Percentiles rank a stretch among this genome's conserved stretches.
phyloP scores from a whole-genome alignment of 2,888 invertebrate genomes.

The Drosophila borealis region DNA sequence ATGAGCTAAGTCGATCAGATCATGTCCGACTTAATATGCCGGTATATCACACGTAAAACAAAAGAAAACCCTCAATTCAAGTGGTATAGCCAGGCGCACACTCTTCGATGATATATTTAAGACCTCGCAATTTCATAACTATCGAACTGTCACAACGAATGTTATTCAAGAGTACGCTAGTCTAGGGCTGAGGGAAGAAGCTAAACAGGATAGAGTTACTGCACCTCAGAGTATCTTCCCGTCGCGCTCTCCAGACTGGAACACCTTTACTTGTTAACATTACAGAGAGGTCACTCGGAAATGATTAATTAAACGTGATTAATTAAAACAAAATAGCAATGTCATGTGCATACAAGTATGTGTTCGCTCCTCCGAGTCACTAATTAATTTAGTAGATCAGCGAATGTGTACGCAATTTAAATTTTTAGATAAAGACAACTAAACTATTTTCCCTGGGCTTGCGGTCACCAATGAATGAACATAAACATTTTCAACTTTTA shows the following conservation, averaged over 20 bases:
- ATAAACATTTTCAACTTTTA: slow-evolving; percentile 77
- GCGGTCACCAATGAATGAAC: slow-evolving; percentile 70
- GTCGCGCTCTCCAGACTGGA: background rate
- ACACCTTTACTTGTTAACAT: background rate
- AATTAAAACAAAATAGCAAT: background rate
- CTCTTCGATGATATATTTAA: too few relatives aligned
- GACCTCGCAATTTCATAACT: too few relatives aligned
- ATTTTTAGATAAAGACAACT: slow-evolving; percentile 28
- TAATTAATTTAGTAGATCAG: slow-evolving; percentile 4
- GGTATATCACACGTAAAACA: too few relatives aligned
- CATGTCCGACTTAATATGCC: too few relatives aligned
- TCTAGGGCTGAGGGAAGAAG: too few relatives aligned
- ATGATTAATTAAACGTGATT: background rate
- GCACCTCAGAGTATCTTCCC: too few relatives aligned
- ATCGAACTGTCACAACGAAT: too few relatives aligned
- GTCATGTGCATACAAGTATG: background rate
- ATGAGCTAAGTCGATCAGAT: too few relatives aligned
- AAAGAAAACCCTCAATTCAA: too few relatives aligned
- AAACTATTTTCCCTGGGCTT: slow-evolving; percentile 61
- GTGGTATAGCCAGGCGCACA: too few relatives aligned
- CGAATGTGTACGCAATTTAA: slow-evolving; percentile 16
- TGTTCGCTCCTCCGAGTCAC: background rate
- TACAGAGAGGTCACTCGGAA: background rate
- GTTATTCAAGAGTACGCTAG: too few relatives aligned
- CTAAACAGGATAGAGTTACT: too few relatives aligned